phyloP scores from a whole-genome alignment of 2,113 vertebrate species.

The Sinocyclocheilus grahami region DNA sequence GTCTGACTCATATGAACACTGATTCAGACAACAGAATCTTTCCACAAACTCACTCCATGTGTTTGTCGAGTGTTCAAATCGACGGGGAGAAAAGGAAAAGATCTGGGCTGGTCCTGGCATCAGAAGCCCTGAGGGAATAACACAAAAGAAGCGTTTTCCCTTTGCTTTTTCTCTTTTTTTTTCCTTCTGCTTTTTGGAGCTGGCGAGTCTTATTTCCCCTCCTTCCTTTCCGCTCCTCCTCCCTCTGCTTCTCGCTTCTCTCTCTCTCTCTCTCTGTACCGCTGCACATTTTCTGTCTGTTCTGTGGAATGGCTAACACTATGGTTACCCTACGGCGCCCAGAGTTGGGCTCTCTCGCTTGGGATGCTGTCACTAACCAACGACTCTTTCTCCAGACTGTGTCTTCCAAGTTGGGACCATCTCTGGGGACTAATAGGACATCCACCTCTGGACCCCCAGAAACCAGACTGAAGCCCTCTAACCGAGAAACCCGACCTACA shows the following conservation, averaged over 20 bases:
- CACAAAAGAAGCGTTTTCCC: slow-evolving; percentile 59
- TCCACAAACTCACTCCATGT: slow-evolving; percentile 67
- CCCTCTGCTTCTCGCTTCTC: slow-evolving; percentile 4
- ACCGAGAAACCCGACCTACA: slow-evolving; percentile 44
- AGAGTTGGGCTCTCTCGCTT: slow-evolving; percentile 66
- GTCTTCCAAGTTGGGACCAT: slow-evolving; percentile 70
- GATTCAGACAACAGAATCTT: slow-evolving; percentile 38
- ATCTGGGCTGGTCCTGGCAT: slow-evolving; percentile 41
- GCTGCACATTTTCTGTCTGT: slow-evolving; percentile 51
- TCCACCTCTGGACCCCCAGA: slow-evolving; percentile 41
- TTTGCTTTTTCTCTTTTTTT: neutral
- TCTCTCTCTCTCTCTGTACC: slow-evolving; percentile 37
- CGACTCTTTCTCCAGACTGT: slow-evolving; percentile 73
- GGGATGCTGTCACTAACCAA: slow-evolving; percentile 71
- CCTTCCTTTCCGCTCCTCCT: slow-evolving; percentile 49
- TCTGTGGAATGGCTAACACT: slow-evolving; percentile 70
- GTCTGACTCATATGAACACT: neutral
- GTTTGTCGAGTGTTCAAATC: slow-evolving; percentile 47
- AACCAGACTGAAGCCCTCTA: slow-evolving; percentile 40
- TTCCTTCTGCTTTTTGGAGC: slow-evolving; percentile 36
- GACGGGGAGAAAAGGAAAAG: neutral
- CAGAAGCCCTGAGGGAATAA: slow-evolving; percentile 59
- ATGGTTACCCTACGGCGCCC: slow-evolving; percentile 70
- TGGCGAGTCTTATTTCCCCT: slow-evolving; percentile 57
- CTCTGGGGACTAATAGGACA: slow-evolving; percentile 45